Evolutionary conservation across 2,797 vertebrate species (phyloP).

Genomic region (Morelia viridis): DNA sequence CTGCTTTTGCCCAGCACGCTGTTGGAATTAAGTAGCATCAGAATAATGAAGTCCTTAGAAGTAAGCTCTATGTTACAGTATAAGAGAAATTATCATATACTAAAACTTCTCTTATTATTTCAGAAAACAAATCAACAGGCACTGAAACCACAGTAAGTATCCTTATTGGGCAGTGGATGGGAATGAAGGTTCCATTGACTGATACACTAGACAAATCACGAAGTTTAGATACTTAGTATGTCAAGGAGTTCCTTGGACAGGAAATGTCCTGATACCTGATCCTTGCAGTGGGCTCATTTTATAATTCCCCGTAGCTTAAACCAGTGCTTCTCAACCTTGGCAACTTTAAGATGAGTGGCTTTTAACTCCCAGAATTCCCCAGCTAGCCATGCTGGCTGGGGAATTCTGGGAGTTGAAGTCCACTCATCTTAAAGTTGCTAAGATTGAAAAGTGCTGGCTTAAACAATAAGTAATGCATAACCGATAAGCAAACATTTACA

Average conservation of each 20-base stretch:
- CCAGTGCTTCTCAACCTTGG: too few species aligned
- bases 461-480: not conserved
- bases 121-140: conserved; percentile 71
- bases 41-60: not conserved
- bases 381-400: too few species aligned
- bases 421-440: too few species aligned
- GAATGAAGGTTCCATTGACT: not conserved
- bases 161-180: not conserved
- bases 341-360: too few species aligned
- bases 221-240: not conserved
- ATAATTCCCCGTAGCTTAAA: not conserved
- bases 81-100: not conserved
- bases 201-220: not conserved
- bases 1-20: not conserved
- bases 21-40: not conserved
- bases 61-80: not conserved
- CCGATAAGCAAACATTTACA: not conserved
- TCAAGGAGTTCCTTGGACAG: not conserved
- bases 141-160: conserved; percentile 67
- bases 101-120: conserved; percentile 33
- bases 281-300: not conserved
- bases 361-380: too few species aligned
- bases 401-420: too few species aligned
- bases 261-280: not conserved
- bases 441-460: too few species aligned